phyloP scores from a whole-genome alignment of 2,888 invertebrate species.

The Resseliella maxima region DNA sequence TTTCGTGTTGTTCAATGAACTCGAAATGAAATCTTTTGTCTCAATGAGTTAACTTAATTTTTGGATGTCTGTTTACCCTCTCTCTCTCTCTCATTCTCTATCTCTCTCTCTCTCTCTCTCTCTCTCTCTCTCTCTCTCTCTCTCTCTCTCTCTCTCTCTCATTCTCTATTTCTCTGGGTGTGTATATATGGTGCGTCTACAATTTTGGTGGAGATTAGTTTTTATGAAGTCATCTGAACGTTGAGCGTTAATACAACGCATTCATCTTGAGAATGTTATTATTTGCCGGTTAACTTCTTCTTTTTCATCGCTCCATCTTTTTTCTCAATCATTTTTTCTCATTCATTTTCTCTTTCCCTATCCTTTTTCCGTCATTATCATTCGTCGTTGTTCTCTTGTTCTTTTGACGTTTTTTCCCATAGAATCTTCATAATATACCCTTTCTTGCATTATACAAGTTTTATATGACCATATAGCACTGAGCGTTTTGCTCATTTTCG shows the following conservation, averaged over 20 bases:
- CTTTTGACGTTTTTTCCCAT: too few species aligned
- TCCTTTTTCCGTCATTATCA: not conserved
- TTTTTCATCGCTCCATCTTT: too few species aligned
- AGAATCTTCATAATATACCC: too few species aligned
- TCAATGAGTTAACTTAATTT: not conserved
- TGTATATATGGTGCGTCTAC: not conserved
- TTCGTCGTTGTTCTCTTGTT: too few species aligned
- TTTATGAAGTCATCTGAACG: constrained; percentile 34
- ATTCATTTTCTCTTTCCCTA: not conserved
- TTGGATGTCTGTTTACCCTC: not conserved
- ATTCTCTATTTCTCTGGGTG: too few species aligned
- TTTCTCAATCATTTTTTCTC: too few species aligned
- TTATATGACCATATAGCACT: not conserved
- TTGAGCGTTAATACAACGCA: constrained; percentile 1
- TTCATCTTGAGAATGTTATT: constrained; percentile 6
- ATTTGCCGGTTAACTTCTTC: not conserved
- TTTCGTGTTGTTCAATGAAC: constrained; percentile 6
- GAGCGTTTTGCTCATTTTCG: not conserved
- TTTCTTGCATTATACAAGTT: too few species aligned
- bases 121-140: too few species aligned
- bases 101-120: too few species aligned
- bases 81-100: too few species aligned
- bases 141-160: too few species aligned
- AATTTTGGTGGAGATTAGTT: constrained; percentile 12
- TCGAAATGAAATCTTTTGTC: constrained; percentile 47